These are phyloP conservation scores for Drosophila lacicola DNA, from an alignment of 2,888 invertebrate genomes.

Conservation along the genomic window DNA sequence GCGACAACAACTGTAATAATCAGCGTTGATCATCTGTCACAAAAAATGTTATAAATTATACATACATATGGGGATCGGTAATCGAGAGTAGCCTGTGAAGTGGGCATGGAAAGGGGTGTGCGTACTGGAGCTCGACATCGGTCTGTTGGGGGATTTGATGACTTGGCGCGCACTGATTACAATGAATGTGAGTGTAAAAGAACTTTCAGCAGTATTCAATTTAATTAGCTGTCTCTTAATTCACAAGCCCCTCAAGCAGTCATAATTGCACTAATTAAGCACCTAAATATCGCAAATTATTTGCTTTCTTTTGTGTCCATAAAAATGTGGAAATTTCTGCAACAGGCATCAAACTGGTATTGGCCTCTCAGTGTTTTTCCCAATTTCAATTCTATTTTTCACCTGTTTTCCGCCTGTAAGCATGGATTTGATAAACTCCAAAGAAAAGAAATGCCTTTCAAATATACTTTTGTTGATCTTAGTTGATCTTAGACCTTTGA, in stretches of 20 bases:
- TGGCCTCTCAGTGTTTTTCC: too few relatives aligned
- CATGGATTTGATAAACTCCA: too few relatives aligned
- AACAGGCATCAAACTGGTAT: too few relatives aligned
- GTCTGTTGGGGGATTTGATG: background rate
- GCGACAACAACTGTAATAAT: constrained; percentile 59
- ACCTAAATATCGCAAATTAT: background rate
- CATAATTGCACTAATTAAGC: too few relatives aligned
- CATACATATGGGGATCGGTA: constrained; percentile 66
- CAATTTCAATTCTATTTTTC: too few relatives aligned
- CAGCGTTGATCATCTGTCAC: constrained; percentile 69
- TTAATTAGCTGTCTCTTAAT: constrained; percentile 4
- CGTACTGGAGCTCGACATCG: background rate
- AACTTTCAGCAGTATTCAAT: constrained; percentile 18
- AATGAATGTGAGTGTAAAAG: constrained; percentile 23
- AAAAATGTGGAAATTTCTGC: too few relatives aligned
- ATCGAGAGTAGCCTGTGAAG: constrained; percentile 1
- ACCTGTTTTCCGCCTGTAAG: too few relatives aligned
- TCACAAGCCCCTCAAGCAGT: background rate
- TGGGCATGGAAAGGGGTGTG: background rate
- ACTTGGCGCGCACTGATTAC: constrained; percentile 5
- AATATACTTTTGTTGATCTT: too few relatives aligned
- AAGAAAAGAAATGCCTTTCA: too few relatives aligned
- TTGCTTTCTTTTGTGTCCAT: background rate
- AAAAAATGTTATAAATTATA: constrained; percentile 84
- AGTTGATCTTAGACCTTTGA: too few relatives aligned